Percentiles rank a stretch among this genome's conserved stretches.
Evolutionary conservation across 1,140 invertebrate genomes (phyloP).

Genomic region (Pseudomyrmex dendroicus): DNA sequence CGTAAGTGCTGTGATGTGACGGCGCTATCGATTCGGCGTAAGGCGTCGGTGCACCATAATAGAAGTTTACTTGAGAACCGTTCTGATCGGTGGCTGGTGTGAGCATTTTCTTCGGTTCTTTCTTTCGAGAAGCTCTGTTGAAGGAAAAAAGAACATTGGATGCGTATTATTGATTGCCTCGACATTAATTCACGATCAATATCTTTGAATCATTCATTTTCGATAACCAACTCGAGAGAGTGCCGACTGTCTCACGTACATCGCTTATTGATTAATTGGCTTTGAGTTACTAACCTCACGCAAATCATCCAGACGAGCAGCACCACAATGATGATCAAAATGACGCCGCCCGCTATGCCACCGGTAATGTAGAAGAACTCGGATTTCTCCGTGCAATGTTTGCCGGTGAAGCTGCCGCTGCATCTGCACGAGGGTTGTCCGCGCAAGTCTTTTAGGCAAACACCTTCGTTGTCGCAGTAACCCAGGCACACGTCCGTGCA

Average conservation of each 20-base stretch:
- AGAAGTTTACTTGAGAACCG: slow-evolving; percentile 97
- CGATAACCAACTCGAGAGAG: not conserved
- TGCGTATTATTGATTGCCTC: not conserved
- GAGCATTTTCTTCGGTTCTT: slow-evolving; percentile 95
- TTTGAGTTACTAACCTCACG: slow-evolving; percentile 88
- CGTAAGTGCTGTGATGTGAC: slow-evolving; percentile 97
- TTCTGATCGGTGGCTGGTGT: slow-evolving; percentile 94
- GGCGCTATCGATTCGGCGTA: slow-evolving; percentile 98
- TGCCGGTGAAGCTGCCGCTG: slow-evolving; percentile 96
- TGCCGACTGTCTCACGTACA: not conserved
- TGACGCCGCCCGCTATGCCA: slow-evolving; percentile 95
- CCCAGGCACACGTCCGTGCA: slow-evolving; percentile 94
- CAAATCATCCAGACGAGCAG: slow-evolving; percentile 99
- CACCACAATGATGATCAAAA: slow-evolving; percentile 96
- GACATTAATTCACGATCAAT: not conserved
- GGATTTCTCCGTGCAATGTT: slow-evolving; percentile 94
- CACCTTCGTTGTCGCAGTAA: slow-evolving; percentile 96
- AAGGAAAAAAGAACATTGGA: slow-evolving; percentile 38
- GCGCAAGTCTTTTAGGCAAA: slow-evolving; percentile 94
- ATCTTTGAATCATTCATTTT: not conserved
- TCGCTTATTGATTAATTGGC: not conserved
- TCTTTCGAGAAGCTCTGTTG: slow-evolving; percentile 90
- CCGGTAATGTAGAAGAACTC: slow-evolving; percentile 98
- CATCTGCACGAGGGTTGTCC: slow-evolving; percentile 95
- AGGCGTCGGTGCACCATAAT: slow-evolving; percentile 95